phyloP scores from a whole-genome alignment of 2,113 vertebrate genomes.

The Mesocricetus auratus region DNA sequence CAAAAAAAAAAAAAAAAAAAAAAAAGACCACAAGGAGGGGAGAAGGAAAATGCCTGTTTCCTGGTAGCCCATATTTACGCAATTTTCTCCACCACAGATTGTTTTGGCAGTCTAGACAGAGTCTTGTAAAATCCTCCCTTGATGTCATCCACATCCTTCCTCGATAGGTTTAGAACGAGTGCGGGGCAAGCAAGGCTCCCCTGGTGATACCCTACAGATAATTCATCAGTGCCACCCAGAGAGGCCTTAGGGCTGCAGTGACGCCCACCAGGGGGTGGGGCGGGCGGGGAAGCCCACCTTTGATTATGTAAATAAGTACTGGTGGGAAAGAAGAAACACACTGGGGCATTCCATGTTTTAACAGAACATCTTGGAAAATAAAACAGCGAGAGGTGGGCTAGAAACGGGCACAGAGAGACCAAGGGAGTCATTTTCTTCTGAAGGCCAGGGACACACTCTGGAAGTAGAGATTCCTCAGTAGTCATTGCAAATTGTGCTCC shows the following conservation, averaged over 20 bases:
- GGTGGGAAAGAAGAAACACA: conserved; percentile 59
- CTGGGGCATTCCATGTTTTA: conserved; percentile 46
- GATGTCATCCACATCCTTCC: conserved; percentile 76
- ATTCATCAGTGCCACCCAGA: conserved; percentile 56
- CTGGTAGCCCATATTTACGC: conserved; percentile 74
- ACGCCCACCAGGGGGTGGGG: conserved; percentile 47
- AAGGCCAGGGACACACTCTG: neutral
- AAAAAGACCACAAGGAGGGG: conserved; percentile 71
- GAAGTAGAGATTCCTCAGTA: conserved; percentile 56
- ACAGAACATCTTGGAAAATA: conserved; percentile 61
- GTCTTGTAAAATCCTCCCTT: conserved; percentile 71
- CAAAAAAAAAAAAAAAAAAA: conserved; percentile 53
- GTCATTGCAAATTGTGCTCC: conserved; percentile 29
- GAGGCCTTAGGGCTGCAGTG: conserved; percentile 52
- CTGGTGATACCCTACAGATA: conserved; percentile 64
- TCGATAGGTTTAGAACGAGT: conserved; percentile 72
- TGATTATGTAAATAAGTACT: conserved; percentile 64
- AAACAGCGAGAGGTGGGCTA: conserved; percentile 50
- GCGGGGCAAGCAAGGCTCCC: conserved; percentile 34
- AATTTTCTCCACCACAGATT: conserved; percentile 83
- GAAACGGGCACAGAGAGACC: conserved; percentile 46
- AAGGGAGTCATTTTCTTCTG: conserved; percentile 55
- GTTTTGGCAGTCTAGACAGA: conserved; percentile 79
- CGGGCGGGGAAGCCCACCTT: conserved; percentile 63
- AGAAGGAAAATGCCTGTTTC: conserved; percentile 77